Base-by-base conservation (phyloP, 1,140 invertebrate species). In the Saccostrea echinata region DNA sequence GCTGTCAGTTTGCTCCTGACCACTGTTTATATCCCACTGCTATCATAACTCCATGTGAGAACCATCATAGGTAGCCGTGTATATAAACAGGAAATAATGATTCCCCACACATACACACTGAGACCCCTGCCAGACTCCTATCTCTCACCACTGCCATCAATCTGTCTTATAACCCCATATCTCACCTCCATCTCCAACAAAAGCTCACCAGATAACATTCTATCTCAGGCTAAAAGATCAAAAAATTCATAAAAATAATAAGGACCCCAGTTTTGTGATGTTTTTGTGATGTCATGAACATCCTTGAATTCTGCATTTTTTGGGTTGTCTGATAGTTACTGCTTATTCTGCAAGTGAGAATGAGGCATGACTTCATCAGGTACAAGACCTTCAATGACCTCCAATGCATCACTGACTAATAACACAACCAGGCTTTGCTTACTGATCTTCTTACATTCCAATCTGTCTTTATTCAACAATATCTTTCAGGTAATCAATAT, bases 11-110 rank as follows among this genome's bases (percentile, higher is more conserved):
- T 21, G 18, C 18, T n/a, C 55, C 55, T 6, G 55, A n/a, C 55
- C 18, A 61, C 13, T 61, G 55, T 61, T 61, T 61, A 61, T 21
- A 61, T 4, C n/a, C 4, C 55, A 61, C 4, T 8, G 3, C 55
- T 61, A 61, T 61, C 55, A 61, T n/a, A 76, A 27, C 9, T 76
- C 30, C 68, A 76, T 76, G 68, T 76, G 68, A 76, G 68, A 76
- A 27, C 30, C 68, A 76, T 76, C 68, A 16, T 16, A 76, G 68
- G 27, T 76, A 27, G 24, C 27, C 11, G 13, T 76, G 68, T 76
- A 33, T 76, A 76, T 76, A 76, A 76, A 76, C 68, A 76, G 68
- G 68, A 76, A 76, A 76, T 76, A 76, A 76, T 76, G 68, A 76
- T 76, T 76, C 68, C 68, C 68, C 68, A 27, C 30, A 76, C 68